Conservation (phyloP, 1,140 invertebrate species). For the Ridgeia piscesae region DNA sequence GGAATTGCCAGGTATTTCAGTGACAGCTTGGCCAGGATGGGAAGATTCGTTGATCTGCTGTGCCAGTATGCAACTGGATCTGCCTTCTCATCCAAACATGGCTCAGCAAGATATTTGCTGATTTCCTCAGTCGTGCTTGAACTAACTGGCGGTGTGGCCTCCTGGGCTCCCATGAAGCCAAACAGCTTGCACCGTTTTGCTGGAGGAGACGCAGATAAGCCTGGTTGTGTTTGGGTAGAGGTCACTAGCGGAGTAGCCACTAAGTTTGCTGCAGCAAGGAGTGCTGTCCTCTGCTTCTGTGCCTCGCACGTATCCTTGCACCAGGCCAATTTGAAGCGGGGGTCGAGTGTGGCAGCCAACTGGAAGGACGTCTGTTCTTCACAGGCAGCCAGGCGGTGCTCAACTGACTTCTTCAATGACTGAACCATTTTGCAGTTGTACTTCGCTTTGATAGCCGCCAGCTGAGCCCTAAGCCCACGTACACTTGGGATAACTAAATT, state of each 20-base stretch:
- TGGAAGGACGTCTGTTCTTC: conserved; percentile 10
- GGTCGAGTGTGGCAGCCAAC: conserved; percentile 11
- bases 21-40: too few relatives aligned
- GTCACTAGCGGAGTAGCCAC: neutral
- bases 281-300: neutral
- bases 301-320: conserved; percentile 2
- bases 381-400: neutral
- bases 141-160: neutral
- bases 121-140: neutral
- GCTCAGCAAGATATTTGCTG: too few relatives aligned
- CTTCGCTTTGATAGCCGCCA: too few relatives aligned
- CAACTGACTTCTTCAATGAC: neutral
- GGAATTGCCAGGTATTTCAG: too few relatives aligned
- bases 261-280: neutral
- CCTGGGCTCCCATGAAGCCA: conserved; percentile 10
- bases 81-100: too few relatives aligned
- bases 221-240: neutral
- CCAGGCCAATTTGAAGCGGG: conserved; percentile 10
- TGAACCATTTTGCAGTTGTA: too few relatives aligned
- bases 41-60: too few relatives aligned
- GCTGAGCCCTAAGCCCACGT: too few relatives aligned
- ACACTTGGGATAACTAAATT: neutral
- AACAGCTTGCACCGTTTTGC: neutral
- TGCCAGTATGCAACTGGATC: too few relatives aligned
- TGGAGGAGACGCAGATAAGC: neutral